Conservation (phyloP, 35 echinoderm and acorn worm genomes). For the Diadema setosum region DNA sequence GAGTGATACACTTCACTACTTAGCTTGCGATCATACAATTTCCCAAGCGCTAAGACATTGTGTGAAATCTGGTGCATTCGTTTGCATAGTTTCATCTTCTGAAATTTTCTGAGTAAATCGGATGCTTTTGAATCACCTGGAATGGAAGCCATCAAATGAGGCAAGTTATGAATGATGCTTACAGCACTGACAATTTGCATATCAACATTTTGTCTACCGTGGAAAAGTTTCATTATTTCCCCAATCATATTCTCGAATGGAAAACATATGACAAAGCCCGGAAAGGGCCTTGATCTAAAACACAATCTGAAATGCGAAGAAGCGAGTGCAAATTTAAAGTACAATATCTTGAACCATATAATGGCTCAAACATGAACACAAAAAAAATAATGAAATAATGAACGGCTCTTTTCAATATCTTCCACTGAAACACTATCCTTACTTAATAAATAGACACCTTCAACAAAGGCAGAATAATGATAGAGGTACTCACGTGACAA, state of each 20-base stretch:
- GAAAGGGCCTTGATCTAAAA: too few relatives aligned
- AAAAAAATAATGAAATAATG: too few relatives aligned
- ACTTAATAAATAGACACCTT: too few relatives aligned
- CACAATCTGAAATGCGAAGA: too few relatives aligned
- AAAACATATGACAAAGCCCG: too few relatives aligned
- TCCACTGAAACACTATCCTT: too few relatives aligned
- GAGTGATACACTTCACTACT: background rate
- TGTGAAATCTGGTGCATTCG: background rate
- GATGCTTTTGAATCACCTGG: background rate
- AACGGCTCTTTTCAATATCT: too few relatives aligned
- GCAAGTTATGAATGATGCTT: background rate
- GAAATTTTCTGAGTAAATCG: background rate
- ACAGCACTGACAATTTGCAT: conserved; percentile 5
- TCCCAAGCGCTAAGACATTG: background rate
- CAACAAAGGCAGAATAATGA: too few relatives aligned
- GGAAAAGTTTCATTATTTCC: background rate
- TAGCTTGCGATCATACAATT: background rate
- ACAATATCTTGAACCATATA: too few relatives aligned
- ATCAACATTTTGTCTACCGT: conserved; percentile 24
- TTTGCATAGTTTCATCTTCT: background rate
- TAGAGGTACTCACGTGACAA: too few relatives aligned
- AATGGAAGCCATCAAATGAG: background rate
- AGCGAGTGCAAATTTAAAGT: too few relatives aligned
- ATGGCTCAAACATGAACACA: too few relatives aligned
- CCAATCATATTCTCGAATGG: conserved; percentile 7